Evolutionary conservation across 2,113 vertebrate genomes (phyloP), one percentile per base, ranked within the genome.

Genomic region (Pluvialis apricaria): DNA sequence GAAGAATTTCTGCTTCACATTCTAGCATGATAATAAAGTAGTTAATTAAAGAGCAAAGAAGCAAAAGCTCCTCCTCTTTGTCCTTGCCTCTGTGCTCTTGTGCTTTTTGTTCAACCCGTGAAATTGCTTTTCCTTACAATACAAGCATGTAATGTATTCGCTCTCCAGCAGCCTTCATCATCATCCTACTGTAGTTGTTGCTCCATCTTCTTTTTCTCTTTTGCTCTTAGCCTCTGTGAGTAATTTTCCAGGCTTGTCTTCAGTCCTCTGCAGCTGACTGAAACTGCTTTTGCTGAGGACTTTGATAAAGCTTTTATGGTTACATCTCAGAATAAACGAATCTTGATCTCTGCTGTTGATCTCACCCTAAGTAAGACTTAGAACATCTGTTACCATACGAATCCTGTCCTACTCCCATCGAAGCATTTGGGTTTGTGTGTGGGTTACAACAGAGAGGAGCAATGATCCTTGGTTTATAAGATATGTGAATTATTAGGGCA

Each of bases 41-140:
- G 52, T 69, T 92, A 75, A 77, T 94, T 81, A 91, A 94, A 85
- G 24, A 87, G 45, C 16, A 79, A 85, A 80, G 65, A 72, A 86
- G 40, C 9, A 49, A 31, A 85, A 80, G 34, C 29, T 82, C 34
- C 40, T 93, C 13, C 40, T 72, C 8, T 71, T 84, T 84, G 13
- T 92, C 40, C 13, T 76, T 51, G 40, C 10, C 8, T 71, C 40
- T 84, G 31, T 72, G 34, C 29, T 72, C 77, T 70, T 57, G n/a
- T 36, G 38, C 32, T 31, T 78, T 71, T 88, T 71, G 31, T 86
- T 92, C 62, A 80, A 25, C 8, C 29, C 8, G 28, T 70, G 25
- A 70, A 51, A 90, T 64, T 60, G 75, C 38, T 88, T 77, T 79
- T 81, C 25, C 17, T 70, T 66, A 54, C 21, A 47, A 40, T 38